A percentile compares a stretch with the other conserved stretches of the same genome.
Conservation (phyloP, 2,797 vertebrate species). For the Babyrousa celebensis region DNA sequence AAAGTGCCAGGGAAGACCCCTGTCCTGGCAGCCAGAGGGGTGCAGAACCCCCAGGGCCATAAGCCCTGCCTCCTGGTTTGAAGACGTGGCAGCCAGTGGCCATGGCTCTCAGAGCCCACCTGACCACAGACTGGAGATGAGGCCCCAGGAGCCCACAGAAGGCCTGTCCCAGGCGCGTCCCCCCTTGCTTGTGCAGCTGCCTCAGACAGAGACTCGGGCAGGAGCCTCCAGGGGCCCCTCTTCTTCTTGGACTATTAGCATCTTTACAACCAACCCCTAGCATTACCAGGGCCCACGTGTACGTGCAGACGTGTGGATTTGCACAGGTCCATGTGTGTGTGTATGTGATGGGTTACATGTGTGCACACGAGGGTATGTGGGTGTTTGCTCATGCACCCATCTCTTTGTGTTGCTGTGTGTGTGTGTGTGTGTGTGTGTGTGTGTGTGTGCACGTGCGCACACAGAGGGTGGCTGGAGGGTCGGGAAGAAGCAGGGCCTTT, state of each 20-base stretch:
- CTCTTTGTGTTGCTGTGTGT: not conserved
- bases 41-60: not conserved
- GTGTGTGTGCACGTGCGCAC: too few relatives aligned
- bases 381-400: not conserved
- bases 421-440: too few relatives aligned
- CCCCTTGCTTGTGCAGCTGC: not conserved
- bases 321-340: too few relatives aligned
- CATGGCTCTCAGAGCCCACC: not conserved
- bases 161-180: not conserved
- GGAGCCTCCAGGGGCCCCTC: not conserved
- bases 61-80: not conserved
- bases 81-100: not conserved
- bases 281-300: not conserved
- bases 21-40: not conserved
- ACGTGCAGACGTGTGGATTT: fast-evolving
- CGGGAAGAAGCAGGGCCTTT: not conserved
- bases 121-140: not conserved
- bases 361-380: not conserved
- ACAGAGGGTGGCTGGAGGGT: not conserved
- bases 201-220: not conserved
- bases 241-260: not conserved
- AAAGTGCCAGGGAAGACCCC: not conserved
- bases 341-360: not conserved
- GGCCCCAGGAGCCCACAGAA: not conserved
- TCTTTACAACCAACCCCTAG: not conserved